Evolutionary conservation across 2,113 vertebrate species (phyloP), one percentile per base, ranked within the genome.

Genomic region (Origma solitaria): DNA sequence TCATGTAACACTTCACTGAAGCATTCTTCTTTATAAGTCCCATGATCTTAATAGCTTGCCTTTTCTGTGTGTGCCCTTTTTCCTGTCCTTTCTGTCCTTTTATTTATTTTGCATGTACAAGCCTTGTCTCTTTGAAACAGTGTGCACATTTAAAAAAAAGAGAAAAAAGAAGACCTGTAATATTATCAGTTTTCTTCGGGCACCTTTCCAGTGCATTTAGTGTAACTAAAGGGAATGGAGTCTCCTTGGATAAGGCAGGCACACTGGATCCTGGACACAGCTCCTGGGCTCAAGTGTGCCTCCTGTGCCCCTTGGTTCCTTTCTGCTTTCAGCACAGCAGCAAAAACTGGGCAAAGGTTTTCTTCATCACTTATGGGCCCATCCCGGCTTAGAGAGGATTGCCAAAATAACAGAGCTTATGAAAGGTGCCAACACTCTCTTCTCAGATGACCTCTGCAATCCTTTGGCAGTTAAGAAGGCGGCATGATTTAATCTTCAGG

Each of bases 251-350:
- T 56, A 42, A 45, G 25, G 45, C 42, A 38, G 50, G 37, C 9
- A 14, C 12, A 6, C 20, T 0, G 3, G 24, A 35, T 69, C 22
- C 57, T 25, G 62, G 54, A 18, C 54, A 12, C 16, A 0, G 11
- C 54, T 70, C 11, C 38, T 1, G 14, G 54, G 38, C 60, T 86
- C 33, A 37, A 51, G 50, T 80, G 31, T 20, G 66, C 51, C 51
- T 66, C 7, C 1, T 15, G 33, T 24, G 72, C 76, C n/a, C 35
- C 49, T 60, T 33, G 31, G 47, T 30, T 83, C 50, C 40, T 1
- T 27, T 61, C 50, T 37, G n/a, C 77, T 60, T 65, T 69, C n/a
- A 66, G 71, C 18, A 30, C 25, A 38, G 50, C 61, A 73, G 61
- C 38, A 45, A 40, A 90, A 85, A 53, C 9, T 40, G 21, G 62